phyloP scores from a whole-genome alignment of 2,797 vertebrate species.

The Alectoris magna region DNA sequence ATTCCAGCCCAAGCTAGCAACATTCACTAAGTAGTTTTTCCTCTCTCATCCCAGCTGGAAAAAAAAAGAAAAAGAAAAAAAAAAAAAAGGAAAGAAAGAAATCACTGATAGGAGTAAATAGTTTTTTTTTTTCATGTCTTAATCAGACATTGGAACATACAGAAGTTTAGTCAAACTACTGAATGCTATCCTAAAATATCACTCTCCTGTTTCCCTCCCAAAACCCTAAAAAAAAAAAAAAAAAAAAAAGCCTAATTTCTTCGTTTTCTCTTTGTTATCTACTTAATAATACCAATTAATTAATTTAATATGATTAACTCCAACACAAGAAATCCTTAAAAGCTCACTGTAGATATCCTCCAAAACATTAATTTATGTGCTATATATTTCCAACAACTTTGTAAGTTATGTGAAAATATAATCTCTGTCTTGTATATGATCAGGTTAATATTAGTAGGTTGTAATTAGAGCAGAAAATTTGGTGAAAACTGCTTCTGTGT shows the following conservation, averaged over 20 bases:
- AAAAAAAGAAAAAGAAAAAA: neutral
- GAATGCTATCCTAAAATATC: neutral
- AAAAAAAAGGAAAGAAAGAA: neutral
- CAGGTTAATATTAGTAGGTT: neutral
- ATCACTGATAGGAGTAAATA: neutral
- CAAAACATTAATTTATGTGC: neutral
- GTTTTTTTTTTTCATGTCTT: neutral
- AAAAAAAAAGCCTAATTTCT: neutral
- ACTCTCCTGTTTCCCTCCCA: neutral
- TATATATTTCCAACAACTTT: neutral
- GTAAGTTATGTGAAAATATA: slow-evolving; percentile 2
- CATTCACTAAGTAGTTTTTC: fast-evolving
- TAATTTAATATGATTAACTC: neutral
- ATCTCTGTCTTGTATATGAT: neutral
- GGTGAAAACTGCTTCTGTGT: neutral
- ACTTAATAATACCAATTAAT: neutral
- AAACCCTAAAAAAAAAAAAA: neutral
- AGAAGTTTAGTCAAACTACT: neutral
- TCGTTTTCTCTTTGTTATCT: neutral
- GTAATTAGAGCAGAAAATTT: slow-evolving; percentile 21
- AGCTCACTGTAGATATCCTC: neutral
- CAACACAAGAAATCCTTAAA: neutral
- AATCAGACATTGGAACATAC: neutral
- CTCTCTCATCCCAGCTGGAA: neutral
- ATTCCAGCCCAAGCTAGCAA: neutral